Evolutionary conservation across 2,797 vertebrate species (phyloP).

Genomic region (Enteromius unitaeniatus): DNA sequence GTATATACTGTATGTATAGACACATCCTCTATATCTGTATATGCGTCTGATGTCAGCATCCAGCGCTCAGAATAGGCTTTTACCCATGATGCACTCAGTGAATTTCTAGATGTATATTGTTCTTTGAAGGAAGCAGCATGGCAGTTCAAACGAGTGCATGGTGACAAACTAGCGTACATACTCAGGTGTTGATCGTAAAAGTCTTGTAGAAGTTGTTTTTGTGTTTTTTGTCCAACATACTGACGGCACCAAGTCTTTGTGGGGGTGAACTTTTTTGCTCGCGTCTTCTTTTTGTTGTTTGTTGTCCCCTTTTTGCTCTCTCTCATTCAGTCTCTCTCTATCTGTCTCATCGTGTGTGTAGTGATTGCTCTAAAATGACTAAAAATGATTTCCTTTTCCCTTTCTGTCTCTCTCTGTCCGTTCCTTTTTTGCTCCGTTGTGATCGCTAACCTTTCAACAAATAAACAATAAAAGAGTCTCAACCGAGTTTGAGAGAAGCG

Average conservation of each 20-base stretch:
- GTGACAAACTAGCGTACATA: background rate
- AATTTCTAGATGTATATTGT: background rate
- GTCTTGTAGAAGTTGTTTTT: conserved; percentile 1
- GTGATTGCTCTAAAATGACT: conserved; percentile 60
- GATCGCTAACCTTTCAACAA: conserved; percentile 48
- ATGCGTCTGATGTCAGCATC: conserved; percentile 29
- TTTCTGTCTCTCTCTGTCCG: conserved; percentile 69
- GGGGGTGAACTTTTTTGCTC: background rate
- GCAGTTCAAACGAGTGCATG: conserved; percentile 7
- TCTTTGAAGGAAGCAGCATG: conserved; percentile 17
- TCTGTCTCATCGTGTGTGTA: conserved; percentile 30
- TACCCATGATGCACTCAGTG: conserved; percentile 37
- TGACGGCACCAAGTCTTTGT: background rate
- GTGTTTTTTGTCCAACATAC: background rate
- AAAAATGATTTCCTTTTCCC: conserved; percentile 78
- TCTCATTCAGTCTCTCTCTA: conserved; percentile 49
- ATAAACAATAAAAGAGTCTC: conserved; percentile 85
- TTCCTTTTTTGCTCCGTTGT: conserved; percentile 73
- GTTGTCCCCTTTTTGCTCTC: conserved; percentile 40
- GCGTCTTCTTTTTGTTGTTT: conserved; percentile 50
- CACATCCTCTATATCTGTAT: conserved; percentile 25
- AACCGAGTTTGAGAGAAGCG: conserved; percentile 98
- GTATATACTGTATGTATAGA: conserved; percentile 11
- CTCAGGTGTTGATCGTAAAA: conserved; percentile 7
- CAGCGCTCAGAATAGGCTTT: conserved; percentile 27